phyloP scores from a whole-genome alignment of 2,113 vertebrate species.

The Narcine bancroftii region DNA sequence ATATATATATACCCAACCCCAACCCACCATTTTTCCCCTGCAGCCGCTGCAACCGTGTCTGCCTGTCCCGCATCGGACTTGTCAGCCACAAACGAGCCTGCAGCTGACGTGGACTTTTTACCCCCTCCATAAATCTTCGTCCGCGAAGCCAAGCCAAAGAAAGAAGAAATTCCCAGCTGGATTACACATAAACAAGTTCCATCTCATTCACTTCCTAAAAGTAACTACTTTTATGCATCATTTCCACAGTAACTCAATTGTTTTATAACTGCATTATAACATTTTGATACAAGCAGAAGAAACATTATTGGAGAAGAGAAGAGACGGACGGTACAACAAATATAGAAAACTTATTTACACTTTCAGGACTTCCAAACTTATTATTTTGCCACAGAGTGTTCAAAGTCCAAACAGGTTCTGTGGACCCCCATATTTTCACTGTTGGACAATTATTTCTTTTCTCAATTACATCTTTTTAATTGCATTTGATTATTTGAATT shows the following conservation, averaged over 20 bases:
- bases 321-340: background rate
- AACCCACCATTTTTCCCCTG: no score
- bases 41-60: no score
- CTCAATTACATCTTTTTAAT: background rate
- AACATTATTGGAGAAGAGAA: background rate
- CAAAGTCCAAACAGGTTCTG: background rate
- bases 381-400: background rate
- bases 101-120: no score
- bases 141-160: no score
- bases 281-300: background rate
- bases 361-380: background rate
- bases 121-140: no score
- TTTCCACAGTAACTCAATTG: background rate
- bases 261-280: background rate
- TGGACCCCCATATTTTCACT: background rate
- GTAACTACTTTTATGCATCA: background rate
- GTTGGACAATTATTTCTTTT: background rate
- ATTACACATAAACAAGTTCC: background rate
- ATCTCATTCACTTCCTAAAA: background rate
- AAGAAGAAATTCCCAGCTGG: background rate
- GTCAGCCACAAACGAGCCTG: no score
- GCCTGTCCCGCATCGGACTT: no score
- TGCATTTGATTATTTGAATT: background rate
- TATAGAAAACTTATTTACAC: background rate
- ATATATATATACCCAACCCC: no score